Conservation (phyloP, 2,888 invertebrate genomes). For the Drosophila kambysellisi region DNA sequence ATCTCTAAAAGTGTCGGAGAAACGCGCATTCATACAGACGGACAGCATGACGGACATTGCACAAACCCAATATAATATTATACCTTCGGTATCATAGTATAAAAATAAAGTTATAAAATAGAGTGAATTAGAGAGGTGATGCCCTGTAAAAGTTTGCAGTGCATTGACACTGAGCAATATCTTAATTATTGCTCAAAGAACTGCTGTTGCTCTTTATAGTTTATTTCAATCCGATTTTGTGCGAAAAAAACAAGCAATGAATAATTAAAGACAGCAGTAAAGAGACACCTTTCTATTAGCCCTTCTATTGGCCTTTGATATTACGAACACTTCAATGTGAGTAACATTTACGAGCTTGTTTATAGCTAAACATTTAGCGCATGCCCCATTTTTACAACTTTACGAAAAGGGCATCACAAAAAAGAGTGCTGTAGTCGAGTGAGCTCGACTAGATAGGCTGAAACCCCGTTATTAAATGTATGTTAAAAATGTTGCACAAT, state of each 20-base stretch:
- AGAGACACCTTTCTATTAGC: background rate
- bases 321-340: background rate
- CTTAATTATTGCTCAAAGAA: background rate
- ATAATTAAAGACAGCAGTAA: background rate
- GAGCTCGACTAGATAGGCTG: background rate
- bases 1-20: no score
- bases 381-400: background rate
- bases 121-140: conserved; percentile 13
- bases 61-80: no score
- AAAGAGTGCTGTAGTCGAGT: background rate
- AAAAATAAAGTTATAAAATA: conserved; percentile 2
- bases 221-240: background rate
- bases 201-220: background rate
- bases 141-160: conserved; percentile 24
- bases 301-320: background rate
- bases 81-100: no score
- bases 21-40: no score
- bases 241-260: background rate
- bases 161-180: background rate
- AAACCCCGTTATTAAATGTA: background rate
- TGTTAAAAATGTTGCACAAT: background rate
- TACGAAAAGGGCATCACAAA: background rate
- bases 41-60: no score
- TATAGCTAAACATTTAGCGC: background rate
- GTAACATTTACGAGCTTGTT: background rate